Evolutionary conservation across 2,888 invertebrate species (phyloP).

Genomic region (Serrognathus titanus): DNA sequence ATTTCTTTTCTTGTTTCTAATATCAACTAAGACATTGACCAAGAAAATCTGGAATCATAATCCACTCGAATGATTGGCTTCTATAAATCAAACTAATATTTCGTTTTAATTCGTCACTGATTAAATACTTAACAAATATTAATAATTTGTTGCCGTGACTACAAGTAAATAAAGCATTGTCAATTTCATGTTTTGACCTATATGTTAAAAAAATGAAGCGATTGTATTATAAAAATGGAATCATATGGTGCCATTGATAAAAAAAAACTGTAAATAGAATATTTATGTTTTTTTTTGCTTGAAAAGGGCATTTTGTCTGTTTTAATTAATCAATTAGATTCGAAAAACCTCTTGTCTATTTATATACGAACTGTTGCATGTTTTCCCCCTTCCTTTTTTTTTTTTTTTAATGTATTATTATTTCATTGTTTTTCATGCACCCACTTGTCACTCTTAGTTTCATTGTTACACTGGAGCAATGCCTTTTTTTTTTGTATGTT

Average conservation of each 20-base stretch:
- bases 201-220: slow-evolving; percentile 5
- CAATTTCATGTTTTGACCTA: slow-evolving; percentile 18
- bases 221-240: slow-evolving; percentile 34
- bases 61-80: too few relatives aligned
- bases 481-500: slow-evolving; percentile 14
- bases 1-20: too few relatives aligned
- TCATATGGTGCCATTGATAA: slow-evolving; percentile 43
- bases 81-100: too few relatives aligned
- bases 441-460: slow-evolving; percentile 12
- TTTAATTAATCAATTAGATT: slow-evolving; percentile 24
- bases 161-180: slow-evolving; percentile 13
- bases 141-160: slow-evolving; percentile 16
- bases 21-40: too few relatives aligned
- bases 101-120: too few relatives aligned
- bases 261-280: slow-evolving; percentile 19
- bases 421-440: slow-evolving; percentile 2
- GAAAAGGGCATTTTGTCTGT: slow-evolving; percentile 34
- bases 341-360: slow-evolving; percentile 16
- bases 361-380: slow-evolving; percentile 15
- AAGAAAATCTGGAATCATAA: too few relatives aligned
- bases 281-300: slow-evolving; percentile 38
- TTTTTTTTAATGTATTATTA: slow-evolving; percentile 13
- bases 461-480: slow-evolving; percentile 9
- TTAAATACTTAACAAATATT: not conserved
- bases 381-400: slow-evolving; percentile 5